Evolutionary conservation across 1,140 invertebrate species (phyloP).

Genomic region (Harlomillsia oculata): DNA sequence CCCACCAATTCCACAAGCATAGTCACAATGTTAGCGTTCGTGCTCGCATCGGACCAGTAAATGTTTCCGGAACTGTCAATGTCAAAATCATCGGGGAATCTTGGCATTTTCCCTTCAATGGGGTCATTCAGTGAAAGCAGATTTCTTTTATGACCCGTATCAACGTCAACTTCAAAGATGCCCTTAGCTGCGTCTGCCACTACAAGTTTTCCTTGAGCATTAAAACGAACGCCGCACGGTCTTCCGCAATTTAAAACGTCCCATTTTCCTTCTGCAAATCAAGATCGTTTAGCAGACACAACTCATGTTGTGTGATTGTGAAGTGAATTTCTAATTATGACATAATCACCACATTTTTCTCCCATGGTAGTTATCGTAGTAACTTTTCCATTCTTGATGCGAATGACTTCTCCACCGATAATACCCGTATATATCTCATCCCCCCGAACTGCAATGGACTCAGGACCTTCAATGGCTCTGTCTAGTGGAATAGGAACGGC

Average conservation of each 20-base stretch:
- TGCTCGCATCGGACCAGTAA: conserved; percentile 43
- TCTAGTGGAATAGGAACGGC: conserved; percentile 37
- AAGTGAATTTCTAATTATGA: too few relatives aligned
- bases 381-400: conserved; percentile 27
- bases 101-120: conserved; percentile 38
- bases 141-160: conserved; percentile 39
- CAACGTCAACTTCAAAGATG: conserved; percentile 43
- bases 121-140: conserved; percentile 36
- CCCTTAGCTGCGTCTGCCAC: conserved; percentile 45
- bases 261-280: conserved; percentile 35
- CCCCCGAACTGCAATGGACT: conserved; percentile 20
- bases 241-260: conserved; percentile 42
- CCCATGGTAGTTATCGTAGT: conserved; percentile 39
- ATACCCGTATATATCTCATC: conserved; percentile 36
- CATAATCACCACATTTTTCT: conserved; percentile 42
- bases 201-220: conserved; percentile 41
- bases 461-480: conserved; percentile 39
- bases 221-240: conserved; percentile 44
- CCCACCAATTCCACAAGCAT: conserved; percentile 39
- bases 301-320: too few relatives aligned
- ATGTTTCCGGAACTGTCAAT: conserved; percentile 41
- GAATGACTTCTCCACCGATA: conserved; percentile 31
- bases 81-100: conserved; percentile 42
- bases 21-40: conserved; percentile 39
- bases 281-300: too few relatives aligned